Base-by-base conservation (phyloP, 2,888 invertebrate genomes). In the Antheraea assamensis region DNA sequence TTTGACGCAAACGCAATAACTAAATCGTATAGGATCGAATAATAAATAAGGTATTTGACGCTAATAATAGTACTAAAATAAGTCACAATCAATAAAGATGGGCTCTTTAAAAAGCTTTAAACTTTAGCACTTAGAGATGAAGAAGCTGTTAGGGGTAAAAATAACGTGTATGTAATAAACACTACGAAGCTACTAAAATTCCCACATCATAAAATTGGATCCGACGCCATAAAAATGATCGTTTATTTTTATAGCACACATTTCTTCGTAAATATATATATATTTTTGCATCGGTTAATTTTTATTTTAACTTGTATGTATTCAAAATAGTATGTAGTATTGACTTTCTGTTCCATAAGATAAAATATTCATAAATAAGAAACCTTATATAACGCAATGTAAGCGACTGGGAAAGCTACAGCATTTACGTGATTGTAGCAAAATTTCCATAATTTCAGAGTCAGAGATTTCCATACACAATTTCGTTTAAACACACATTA, bases 171-270 rank as follows among this genome's bases (percentile, higher is more conserved):
- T 17, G 61, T 64, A 64, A 64, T 64, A 64, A 64, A 64, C 27
- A 64, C 27, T 64, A 17, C 61, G 61, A 64, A 64, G 61, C 61
- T 64, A 30, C 27, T 64, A 64, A 64, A 64, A 64, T 64, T 30
- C 61, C 30, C 61, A 64, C 61, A 30, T 64, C 27, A 30, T 64
- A 64, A 64, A 64, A 64, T 64, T 64, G 61, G 61, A 64, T 64
- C 27, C 30, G 61, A 64, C 15, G 30, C 61, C 30, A 64, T 64
- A 64, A 64, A 64, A 64, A 30, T 64, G 27, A 64, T 64, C 61
- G 27, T 64, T 30, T 64, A 30, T 64, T 30, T 58, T 64, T 30
- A 64, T 64, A 64, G 30, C 30, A 64, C 30, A 64, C 30, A 30
- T 27, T 64, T 13, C 27, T 64, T 30, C 17, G 30, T 19, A 30